phyloP scores from a whole-genome alignment of 2,797 vertebrate species.

The Hydrophis major region DNA sequence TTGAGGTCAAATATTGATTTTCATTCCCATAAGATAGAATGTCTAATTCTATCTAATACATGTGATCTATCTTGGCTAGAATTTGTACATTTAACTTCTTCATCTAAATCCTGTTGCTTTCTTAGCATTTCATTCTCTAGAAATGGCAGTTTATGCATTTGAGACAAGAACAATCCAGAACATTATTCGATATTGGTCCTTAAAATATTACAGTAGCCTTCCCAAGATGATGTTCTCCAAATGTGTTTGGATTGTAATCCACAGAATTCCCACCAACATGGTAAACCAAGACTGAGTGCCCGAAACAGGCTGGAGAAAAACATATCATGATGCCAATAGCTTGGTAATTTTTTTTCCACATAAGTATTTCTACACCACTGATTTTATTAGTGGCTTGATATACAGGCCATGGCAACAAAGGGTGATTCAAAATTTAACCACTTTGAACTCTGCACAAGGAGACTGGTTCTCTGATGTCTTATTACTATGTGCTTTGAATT shows the following conservation, averaged over 20 bases:
- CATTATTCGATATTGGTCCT: too few species aligned
- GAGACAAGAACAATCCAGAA: too few species aligned
- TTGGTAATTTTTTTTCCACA: neutral
- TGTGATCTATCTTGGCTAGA: neutral
- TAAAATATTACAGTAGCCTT: too few species aligned
- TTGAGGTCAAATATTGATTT: neutral
- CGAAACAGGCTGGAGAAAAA: neutral
- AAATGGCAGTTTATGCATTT: too few species aligned
- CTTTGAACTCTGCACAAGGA: neutral
- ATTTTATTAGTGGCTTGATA: neutral
- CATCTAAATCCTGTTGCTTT: neutral
- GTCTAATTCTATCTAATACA: neutral
- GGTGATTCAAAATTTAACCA: neutral
- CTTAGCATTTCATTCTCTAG: too few species aligned
- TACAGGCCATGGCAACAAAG: neutral
- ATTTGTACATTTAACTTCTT: neutral
- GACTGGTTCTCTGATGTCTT: neutral
- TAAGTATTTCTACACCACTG: neutral
- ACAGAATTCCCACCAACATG: neutral
- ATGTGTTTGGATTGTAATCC: neutral
- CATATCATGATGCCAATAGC: neutral
- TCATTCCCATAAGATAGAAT: neutral
- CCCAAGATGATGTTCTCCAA: neutral
- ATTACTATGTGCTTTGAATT: neutral
- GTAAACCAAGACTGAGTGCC: neutral